These are phyloP conservation scores for Epistrophe grossulariae DNA, from an alignment of 2,888 invertebrate genomes.

Conservation along the genomic window DNA sequence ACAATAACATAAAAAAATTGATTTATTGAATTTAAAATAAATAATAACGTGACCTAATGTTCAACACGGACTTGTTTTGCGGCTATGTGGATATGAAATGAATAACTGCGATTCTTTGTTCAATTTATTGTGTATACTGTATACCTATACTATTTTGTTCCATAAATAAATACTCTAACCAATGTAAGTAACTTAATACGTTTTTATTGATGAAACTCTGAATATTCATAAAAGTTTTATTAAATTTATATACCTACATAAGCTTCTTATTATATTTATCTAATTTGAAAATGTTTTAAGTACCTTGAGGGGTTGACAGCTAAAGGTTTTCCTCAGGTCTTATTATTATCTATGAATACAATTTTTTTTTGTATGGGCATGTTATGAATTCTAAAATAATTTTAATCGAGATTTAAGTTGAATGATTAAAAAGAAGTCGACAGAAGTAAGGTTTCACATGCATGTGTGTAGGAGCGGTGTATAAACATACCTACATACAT, in stretches of 20 bases:
- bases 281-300: background rate
- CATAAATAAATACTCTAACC: background rate
- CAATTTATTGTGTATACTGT: background rate
- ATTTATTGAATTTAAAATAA: slow-evolving; percentile 27
- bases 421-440: background rate
- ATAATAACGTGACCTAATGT: slow-evolving; percentile 13
- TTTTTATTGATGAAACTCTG: background rate
- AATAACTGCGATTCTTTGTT: slow-evolving; percentile 12
- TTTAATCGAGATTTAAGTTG: background rate
- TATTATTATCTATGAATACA: background rate
- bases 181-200: background rate
- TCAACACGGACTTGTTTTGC: background rate
- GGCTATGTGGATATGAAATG: slow-evolving; percentile 1
- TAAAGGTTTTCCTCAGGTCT: background rate
- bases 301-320: background rate
- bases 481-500: too few species aligned
- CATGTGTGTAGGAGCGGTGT: background rate
- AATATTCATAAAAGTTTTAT: background rate
- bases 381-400: background rate
- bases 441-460: background rate
- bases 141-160: too few species aligned
- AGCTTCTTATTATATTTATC: slow-evolving; percentile 8
- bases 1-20: slow-evolving; percentile 5
- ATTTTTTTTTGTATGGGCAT: background rate
- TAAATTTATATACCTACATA: background rate